Evolutionary conservation across 2,888 invertebrate species (phyloP), one percentile per base, ranked within the genome.

Genomic region (Rhingia campestris): DNA sequence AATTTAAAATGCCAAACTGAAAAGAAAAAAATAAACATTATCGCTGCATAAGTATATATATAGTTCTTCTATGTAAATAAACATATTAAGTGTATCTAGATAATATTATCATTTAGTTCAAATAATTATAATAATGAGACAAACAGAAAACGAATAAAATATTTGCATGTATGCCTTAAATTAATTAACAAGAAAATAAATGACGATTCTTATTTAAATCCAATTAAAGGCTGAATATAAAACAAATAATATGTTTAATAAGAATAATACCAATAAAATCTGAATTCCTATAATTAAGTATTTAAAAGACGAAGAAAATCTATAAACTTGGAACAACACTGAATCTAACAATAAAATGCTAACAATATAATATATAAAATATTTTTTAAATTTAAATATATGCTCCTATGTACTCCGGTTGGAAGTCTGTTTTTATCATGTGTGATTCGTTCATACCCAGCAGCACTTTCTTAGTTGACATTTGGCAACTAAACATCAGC

Each of bases 201-300:
- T 70, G 53, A 73, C 37, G 67, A 75, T 70, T 77, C 79, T 86
- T 79, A 73, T 81, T 58, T 67, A 77, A 85, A 86, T 70, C 75
- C 73, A 73, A 79, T 81, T 73, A 73, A 73, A 69, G 69, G 67
- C 73, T 64, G 49, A 81, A 74, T 64, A 74, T 43, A 9, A 56
- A 79, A 66, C 43, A 73, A 76, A 61, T 37, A 76, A 67, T 72
- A 75, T 35, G 49, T 53, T 33, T 51, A 72, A 72, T 67, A 80
- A 45, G 72, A 72, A 72, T 59, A 49, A 79, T 56, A 63, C 70
- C 54, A 58, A 80, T 39, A 56, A 67, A 22, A 72, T 61, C 76
- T 82, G 69, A 77, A 64, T 75, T 67, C 59, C 59, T 75, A 53
- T 53, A 66, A 43, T 32, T 63, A 75, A 75, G 47, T 9, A 37